Base-by-base conservation (phyloP, 2,888 invertebrate genomes). In the Papilio gigon region DNA sequence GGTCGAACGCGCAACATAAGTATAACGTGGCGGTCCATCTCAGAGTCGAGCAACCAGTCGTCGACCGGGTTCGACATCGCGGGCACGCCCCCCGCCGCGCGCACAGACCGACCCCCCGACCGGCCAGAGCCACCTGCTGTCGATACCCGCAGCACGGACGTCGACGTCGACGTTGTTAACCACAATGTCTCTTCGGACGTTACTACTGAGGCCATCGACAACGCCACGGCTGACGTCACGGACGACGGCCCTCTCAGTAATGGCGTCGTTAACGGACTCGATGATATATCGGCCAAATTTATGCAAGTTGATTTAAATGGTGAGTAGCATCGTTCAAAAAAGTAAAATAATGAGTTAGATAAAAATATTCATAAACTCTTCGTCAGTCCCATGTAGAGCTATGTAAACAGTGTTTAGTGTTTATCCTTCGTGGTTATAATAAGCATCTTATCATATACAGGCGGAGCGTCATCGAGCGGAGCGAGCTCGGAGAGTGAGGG, bases 11-110 rank as follows among this genome's bases (percentile, higher is more conserved):
- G 92, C 2, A 88, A 90, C 78, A 86, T 92, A 66, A 92, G 92
- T 79, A 91, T 92, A 70, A 92, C 91, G 0, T 92, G 92, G 92
- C 84, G 92, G 0, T 92, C 92, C 0, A 83, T 92, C 70, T 92
- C 92, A 0, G 92, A 92, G 70, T 92, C 91, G 4, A 89, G 89
- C 76, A 92, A 92, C 80, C 90, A 90, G 56, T 90, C 90, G 1
- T 89, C 88, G 1, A 86, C 83, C 58, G 87, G 87, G 6, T 85
- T 89, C 76, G 87, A 87, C 70, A 73, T 84, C 58, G 77, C 84
- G 40, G 84, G 86, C 73, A 73, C 78, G 25, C 77, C 81, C 2
- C 74, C 80, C 11, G 78, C 79, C 40, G 74, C 75, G 6, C 74
- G 77, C 14, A 68, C 73, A 22, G 62, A 62, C 30, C 68, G 69